Evolutionary conservation across 1,140 invertebrate species (phyloP), one percentile per base, ranked within the genome.

Genomic region (Macrotrachela quadricornifera): DNA sequence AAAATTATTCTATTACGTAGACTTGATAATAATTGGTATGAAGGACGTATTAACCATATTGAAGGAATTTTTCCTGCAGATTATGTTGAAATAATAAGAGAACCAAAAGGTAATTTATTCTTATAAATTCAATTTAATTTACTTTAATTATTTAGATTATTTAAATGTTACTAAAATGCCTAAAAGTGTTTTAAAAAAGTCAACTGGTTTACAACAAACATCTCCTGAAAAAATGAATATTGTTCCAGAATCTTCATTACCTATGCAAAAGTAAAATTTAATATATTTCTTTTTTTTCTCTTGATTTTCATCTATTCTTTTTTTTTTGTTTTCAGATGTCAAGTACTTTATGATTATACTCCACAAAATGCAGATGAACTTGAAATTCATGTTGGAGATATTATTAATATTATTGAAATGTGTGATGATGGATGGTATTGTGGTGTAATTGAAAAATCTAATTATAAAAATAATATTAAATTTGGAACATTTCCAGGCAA

Each of bases 381-480:
- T 51, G 87, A 94, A 63, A 70, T 97, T 46, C 74, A 77, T 50
- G 86, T 92, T 69, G 84, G 85, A 14, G 91, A 97, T 69, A 80
- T 85, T 12, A 83, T 95, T 10, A 86, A 83, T 68, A 88, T 97
- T 18, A 78, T 95, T 73, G 90, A 95, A 71, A 90, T 90, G 67
- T 97, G 90, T 71, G 90, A 95, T 70, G 91, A 96, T 68, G 90
- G 90, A 55, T 97, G 91, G 91, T 96, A 80, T 73, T 86, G 96
- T 49, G 91, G 91, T 58, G 88, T 86, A 36, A 88, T 82, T 53
- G 79, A 84, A 59, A 75, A 86, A 55, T 90, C 85, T 13, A 88
- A 87, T 44, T 8, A 30, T 30, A 8, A 8, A 30, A 30, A 30
- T 30, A 30, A 30, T 30, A 30, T 30, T 2, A 80, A 82, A 62